Base-by-base conservation (phyloP, 2,797 vertebrate species). In the Morelia viridis region DNA sequence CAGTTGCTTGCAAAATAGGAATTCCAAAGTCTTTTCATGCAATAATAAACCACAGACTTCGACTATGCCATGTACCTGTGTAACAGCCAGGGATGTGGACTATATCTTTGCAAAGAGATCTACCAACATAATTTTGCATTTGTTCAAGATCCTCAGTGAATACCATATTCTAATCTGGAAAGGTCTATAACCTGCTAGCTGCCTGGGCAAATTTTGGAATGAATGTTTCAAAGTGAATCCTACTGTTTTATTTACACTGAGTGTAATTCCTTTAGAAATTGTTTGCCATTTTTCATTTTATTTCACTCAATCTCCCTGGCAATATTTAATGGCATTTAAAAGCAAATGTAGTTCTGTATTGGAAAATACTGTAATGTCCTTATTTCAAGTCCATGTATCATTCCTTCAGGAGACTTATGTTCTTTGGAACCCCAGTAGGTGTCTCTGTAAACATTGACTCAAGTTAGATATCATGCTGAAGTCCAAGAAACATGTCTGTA, bases 321-420 rank as follows among this genome's bases (percentile, higher is more conserved):
- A 8, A 35, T 35, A 68, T 5, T 41, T 76, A 41, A 76, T 41
- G 31, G 35, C 7, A 22, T 17, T 71, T 71, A 35, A 71, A 71
- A 35, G 31, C 15, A 71, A 71, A 71, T 41, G 68, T 76, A 35
- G 68, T 41, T 71, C 89, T 92, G 8, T 71, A 53, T 85, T 92
- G 15, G 62, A 50, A 93, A 93, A 87, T 61, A 90, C 71, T 80
- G 93, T n/a, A 93, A 87, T 90, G 93, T 96, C 92, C 89, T 96
- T 95, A 92, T 90, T 96, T 58, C 0, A 0, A 83, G 90, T 96
- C 92, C 89, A 58, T 95, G 96, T 91, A 91, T 92, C 85, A 71
- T 91, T 97, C 93, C 76, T 35, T 92, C 80, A 61, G 93, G 91
- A 94, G 90, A 95, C 56, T 87, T 90, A n/a, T 88, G 88, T 95